Conservation (phyloP, 2,113 vertebrate genomes). For the Erythrocercus mccallii region DNA sequence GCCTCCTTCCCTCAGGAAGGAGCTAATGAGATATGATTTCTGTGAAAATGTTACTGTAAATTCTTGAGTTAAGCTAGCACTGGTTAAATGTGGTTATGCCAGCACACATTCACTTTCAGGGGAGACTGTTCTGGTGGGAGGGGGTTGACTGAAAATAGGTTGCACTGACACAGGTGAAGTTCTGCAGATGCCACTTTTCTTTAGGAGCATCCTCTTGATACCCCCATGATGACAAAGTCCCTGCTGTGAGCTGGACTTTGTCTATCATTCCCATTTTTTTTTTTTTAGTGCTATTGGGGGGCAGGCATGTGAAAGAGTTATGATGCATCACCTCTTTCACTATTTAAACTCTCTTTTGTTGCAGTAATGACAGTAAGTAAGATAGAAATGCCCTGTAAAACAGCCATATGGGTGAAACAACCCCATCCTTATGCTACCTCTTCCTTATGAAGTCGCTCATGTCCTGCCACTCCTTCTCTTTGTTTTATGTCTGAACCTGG, state of each 20-base stretch:
- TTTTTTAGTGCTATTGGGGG: background rate
- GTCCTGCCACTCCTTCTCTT: background rate
- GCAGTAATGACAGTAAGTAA: background rate
- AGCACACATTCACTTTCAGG: background rate
- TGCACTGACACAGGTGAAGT: background rate
- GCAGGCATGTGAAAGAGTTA: background rate
- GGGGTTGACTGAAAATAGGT: background rate
- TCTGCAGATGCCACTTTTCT: background rate
- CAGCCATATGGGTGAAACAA: background rate
- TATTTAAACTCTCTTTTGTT: background rate
- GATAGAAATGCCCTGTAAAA: background rate
- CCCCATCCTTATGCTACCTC: background rate
- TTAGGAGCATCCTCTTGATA: background rate
- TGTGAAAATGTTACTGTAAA: background rate
- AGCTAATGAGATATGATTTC: background rate
- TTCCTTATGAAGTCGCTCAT: background rate
- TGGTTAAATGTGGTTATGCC: background rate
- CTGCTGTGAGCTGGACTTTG: background rate
- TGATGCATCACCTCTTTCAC: background rate
- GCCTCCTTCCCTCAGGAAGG: background rate
- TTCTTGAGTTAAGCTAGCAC: background rate
- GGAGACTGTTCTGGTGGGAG: background rate
- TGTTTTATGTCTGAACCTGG: background rate
- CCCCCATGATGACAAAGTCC: background rate
- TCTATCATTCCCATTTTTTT: background rate